Evolutionary conservation across 35 echinoderm and acorn worm genomes (phyloP), one percentile per base, ranked within the genome.

Genomic region (Holothuria glaberrima): DNA sequence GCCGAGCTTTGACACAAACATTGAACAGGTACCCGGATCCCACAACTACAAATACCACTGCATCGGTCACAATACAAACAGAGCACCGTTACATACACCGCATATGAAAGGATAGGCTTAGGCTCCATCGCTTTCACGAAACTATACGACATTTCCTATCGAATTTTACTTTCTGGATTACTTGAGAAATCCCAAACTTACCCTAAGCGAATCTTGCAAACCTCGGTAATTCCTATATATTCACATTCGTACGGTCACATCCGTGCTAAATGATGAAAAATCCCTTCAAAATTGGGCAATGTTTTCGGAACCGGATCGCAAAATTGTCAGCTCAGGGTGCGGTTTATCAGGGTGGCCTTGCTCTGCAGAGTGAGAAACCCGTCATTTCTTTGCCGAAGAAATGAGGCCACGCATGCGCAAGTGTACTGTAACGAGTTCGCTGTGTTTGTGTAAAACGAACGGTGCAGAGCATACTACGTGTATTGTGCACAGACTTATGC

Each of bases 241-340:
- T 84, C 80, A 84, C 80, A 84, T 84, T 84, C 80, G 80, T 84
- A 56, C 33, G 58, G 57, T 84, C 80, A 59, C 54, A 84, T 84
- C 59, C 80, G 57, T 84, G 80, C 59, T 58, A 84, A 63, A 63
- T 63, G 80, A 25, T 61, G 80, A 58, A 84, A 84, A 84, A 84
- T 84, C 80, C 80, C 59, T 84, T 84, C 24, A 56, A 58, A 48
- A 84, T 32, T 61, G 58, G 80, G 80, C 59, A 84, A 57, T 84
- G 80, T 58, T 84, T 54, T 84, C 80, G 80, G 59, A 84, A 84
- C 80, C 28, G 56, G 80, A 84, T 84, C 80, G 56, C 80, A 62
- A 84, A 84, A 56, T 84, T 84, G 13, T 84, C 80, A 84, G 80
- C 80, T 84, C 80, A 84, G 80, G 80, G 80, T 84, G 80, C 80